Evolutionary conservation across 2,888 invertebrate genomes (phyloP).

Genomic region (Theretra japonica): DNA sequence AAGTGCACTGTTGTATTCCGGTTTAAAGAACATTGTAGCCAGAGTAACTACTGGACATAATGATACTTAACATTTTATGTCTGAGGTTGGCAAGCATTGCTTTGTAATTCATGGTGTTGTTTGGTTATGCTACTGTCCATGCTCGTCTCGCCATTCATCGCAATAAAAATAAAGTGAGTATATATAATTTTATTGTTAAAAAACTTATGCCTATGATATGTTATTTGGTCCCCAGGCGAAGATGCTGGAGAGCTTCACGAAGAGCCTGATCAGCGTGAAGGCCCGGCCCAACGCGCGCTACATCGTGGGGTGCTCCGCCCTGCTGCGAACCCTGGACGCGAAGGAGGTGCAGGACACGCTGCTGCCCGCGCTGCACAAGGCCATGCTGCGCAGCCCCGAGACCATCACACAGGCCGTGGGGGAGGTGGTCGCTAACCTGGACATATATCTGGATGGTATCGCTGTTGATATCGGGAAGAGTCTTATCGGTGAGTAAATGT

Average conservation of each 20-base stretch:
- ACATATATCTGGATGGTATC: constrained; percentile 91
- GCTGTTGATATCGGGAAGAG: constrained; percentile 92
- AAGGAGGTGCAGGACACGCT: constrained; percentile 90
- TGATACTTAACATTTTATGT: too few relatives aligned
- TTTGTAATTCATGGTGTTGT: too few relatives aligned
- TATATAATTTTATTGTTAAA: too few relatives aligned
- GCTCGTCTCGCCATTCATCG: too few relatives aligned
- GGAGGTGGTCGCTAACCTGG: constrained; percentile 88
- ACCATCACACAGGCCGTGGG: constrained; percentile 93
- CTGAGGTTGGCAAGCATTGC: too few relatives aligned
- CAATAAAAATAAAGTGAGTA: too few relatives aligned
- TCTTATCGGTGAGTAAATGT: constrained; percentile 88
- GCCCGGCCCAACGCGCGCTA: constrained; percentile 88
- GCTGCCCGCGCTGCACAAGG: constrained; percentile 94
- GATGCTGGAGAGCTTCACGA: constrained; percentile 89
- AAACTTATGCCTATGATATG: too few relatives aligned
- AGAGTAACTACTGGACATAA: too few relatives aligned
- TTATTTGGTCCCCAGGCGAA: constrained; percentile 69
- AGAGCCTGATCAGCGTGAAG: constrained; percentile 91
- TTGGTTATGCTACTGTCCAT: too few relatives aligned
- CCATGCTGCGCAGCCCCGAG: constrained; percentile 97
- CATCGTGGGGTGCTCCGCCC: constrained; percentile 87
- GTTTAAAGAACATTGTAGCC: too few relatives aligned
- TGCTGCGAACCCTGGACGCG: constrained; percentile 86
- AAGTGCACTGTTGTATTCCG: too few relatives aligned